phyloP scores from a whole-genome alignment of 2,888 invertebrate genomes.

The Caenorhabditis sp. region DNA sequence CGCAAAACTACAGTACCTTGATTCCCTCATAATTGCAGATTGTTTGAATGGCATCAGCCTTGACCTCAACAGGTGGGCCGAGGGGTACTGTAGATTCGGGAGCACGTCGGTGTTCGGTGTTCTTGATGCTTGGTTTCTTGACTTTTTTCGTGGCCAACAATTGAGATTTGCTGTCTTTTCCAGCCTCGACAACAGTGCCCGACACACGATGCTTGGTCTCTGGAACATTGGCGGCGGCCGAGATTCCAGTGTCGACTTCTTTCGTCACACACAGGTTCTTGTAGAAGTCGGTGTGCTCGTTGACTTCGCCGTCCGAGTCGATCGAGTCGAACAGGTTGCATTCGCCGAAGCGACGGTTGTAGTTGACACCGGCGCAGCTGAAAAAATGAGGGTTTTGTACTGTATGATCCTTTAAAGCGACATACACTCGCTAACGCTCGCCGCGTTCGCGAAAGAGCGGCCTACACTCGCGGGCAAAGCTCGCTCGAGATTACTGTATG shows the following conservation, averaged over 20 bases:
- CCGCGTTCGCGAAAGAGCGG: too few relatives aligned
- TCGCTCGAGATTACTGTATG: too few relatives aligned
- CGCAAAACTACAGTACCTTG: conserved; percentile 47
- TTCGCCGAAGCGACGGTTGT: conserved; percentile 67
- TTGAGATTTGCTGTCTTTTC: conserved; percentile 41
- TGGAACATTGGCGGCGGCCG: conserved; percentile 67
- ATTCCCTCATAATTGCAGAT: conserved; percentile 71
- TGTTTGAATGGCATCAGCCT: conserved; percentile 65
- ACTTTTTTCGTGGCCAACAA: conserved; percentile 48
- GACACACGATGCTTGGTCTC: conserved; percentile 47
- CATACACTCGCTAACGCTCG: too few relatives aligned
- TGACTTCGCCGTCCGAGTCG: conserved; percentile 56
- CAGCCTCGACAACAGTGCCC: conserved; percentile 45
- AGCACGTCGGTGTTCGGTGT: conserved; percentile 46
- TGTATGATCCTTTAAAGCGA: too few relatives aligned
- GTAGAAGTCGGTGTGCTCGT: conserved; percentile 70
- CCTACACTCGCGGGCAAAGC: too few relatives aligned
- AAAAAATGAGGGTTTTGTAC: conserved; percentile 1
- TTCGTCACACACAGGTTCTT: conserved; percentile 68
- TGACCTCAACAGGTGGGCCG: conserved; percentile 59
- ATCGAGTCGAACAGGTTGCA: conserved; percentile 65
- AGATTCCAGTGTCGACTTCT: conserved; percentile 63
- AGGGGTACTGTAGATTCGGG: conserved; percentile 53
- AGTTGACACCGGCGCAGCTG: conserved; percentile 69
- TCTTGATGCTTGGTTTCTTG: conserved; percentile 55